phyloP scores from a whole-genome alignment of 2,113 vertebrate genomes.

The Aramus guarauna region DNA sequence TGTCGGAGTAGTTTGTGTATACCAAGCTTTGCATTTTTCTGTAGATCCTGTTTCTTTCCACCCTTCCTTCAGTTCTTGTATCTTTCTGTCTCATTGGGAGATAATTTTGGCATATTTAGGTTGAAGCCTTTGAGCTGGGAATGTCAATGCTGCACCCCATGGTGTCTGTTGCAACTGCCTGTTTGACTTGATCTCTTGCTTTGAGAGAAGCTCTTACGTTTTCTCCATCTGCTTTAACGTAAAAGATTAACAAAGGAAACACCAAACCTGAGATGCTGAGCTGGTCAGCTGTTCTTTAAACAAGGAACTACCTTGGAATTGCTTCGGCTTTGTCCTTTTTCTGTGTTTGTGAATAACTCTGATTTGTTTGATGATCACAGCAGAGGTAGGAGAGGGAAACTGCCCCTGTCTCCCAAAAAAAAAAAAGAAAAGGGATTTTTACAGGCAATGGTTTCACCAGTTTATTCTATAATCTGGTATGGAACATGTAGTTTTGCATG shows the following conservation, averaged over 20 bases:
- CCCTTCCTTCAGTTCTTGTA: neutral
- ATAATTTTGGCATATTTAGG: neutral
- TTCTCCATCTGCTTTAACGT: neutral
- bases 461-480: neutral
- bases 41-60: neutral
- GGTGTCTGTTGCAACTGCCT: neutral
- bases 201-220: neutral
- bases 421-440: neutral
- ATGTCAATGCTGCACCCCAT: neutral
- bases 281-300: neutral
- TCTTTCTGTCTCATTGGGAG: accelerated
- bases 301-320: neutral
- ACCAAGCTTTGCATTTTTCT: neutral
- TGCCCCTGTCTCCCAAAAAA: neutral
- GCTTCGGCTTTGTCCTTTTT: neutral
- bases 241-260: neutral
- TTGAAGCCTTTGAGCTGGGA: neutral
- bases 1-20: accelerated
- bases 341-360: neutral
- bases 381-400: neutral
- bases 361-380: neutral
- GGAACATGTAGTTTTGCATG: neutral
- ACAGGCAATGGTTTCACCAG: neutral
- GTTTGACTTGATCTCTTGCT: neutral
- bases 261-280: neutral